Base-by-base conservation (phyloP, 2,797 vertebrate genomes). In the Notoglanidium macrostoma region DNA sequence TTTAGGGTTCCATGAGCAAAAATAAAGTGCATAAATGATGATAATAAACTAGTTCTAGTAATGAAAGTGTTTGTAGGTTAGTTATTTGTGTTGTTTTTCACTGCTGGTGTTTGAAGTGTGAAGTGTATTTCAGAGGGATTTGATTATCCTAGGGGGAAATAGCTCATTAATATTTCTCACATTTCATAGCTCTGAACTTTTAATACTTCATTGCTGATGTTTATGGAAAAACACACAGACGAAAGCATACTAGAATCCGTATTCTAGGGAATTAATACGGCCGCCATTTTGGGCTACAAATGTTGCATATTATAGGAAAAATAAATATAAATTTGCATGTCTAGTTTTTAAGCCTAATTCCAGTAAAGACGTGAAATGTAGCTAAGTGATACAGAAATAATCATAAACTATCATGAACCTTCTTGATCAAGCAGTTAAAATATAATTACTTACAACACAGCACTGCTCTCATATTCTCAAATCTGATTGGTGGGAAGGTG, bases 1-100 rank as follows among this genome's bases (percentile, higher is more conserved):
- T 97, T 95, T 96, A 95, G 95, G 93, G 92, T 96, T 97, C 94
- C 96, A 96, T 96, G 96, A 96, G 95, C 95, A 96, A 96, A 95
- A 96, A 89, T 91, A 88, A 94, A 93, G 93, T 91, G 93, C 92
- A 93, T 94, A 93, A 94, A 95, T 92, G 92, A 94, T 94, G 92
- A 95, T 94, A 97, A 96, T 96, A 97, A 97, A 96, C 76, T 95
- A 96, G 95, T 85, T 94, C 84, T 94, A 96, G 95, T 91, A 91
- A 92, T 89, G 91, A 92, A 89, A 87, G 88, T 85, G 80, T 92
- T 89, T 92, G 92, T 91, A 93, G 91, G 15, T 91, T 74, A 40
- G 5, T 88, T 5, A n/a, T 84, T 0, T 19, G 8, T 78, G 63
- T 59, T n/a, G 26, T 32, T 44, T 55, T 23, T 87, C 67, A 85